Conservation (phyloP, 2,113 vertebrate species). For the Alectura lathami region DNA sequence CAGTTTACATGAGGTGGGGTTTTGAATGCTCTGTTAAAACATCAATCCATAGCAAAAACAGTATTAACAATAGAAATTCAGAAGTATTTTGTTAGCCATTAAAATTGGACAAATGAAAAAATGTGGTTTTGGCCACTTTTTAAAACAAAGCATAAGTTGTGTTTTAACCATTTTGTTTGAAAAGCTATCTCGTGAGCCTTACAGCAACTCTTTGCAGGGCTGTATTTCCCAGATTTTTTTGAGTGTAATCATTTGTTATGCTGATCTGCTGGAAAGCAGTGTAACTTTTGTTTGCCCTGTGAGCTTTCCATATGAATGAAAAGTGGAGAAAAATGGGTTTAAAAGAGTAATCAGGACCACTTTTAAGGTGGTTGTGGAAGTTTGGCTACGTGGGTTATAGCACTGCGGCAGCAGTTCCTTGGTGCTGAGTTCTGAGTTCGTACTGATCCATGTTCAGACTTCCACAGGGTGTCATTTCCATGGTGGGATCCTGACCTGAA, state of each 20-base stretch:
- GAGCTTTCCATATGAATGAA: not conserved
- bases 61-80: not conserved
- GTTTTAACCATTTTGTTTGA: not conserved
- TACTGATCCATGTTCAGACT: not conserved
- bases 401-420: not conserved
- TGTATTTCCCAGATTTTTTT: not conserved
- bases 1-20: not conserved
- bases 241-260: not conserved
- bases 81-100: not conserved
- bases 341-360: not conserved
- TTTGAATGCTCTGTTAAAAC: not conserved
- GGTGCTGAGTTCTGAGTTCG: not conserved
- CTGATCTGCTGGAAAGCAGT: not conserved
- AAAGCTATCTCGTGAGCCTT: not conserved
- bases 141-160: not conserved
- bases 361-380: not conserved
- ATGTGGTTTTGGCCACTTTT: not conserved
- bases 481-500: not conserved
- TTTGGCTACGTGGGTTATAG: not conserved
- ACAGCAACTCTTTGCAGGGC: not conserved
- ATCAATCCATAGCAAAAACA: not conserved
- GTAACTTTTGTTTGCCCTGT: not conserved
- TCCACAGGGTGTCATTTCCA: accelerated
- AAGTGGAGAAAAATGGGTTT: not conserved
- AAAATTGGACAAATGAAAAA: not conserved